Percentiles rank a stretch among this genome's conserved stretches.
These are phyloP conservation scores for Adelosebastes latens DNA, from an alignment of 2,797 vertebrate genomes.

Conservation along the genomic window DNA sequence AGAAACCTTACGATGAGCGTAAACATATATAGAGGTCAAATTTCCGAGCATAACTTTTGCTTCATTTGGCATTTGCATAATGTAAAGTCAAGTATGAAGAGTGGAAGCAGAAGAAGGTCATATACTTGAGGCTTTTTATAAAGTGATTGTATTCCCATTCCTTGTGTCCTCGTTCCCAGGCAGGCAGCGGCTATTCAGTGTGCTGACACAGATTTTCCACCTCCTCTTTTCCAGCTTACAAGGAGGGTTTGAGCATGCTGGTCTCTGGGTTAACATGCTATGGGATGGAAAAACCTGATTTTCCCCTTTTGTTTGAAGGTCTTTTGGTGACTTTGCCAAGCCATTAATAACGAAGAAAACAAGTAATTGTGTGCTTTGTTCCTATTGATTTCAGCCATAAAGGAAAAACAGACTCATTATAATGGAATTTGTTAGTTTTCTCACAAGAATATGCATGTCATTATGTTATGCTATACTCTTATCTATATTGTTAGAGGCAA, in stretches of 20 bases:
- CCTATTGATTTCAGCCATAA: not conserved
- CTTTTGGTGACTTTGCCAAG: conserved; percentile 17
- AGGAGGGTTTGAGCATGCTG: conserved; percentile 30
- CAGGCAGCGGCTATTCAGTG: conserved; percentile 39
- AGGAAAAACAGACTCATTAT: not conserved
- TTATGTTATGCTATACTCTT: not conserved
- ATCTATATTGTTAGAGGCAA: not conserved
- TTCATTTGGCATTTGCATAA: conserved; percentile 36
- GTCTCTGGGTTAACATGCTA: conserved; percentile 31
- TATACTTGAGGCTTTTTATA: conserved; percentile 56
- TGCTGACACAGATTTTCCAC: conserved; percentile 76
- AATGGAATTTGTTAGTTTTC: not conserved
- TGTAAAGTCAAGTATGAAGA: conserved; percentile 27
- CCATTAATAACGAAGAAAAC: conserved; percentile 13
- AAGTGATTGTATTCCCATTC: conserved; percentile 65
- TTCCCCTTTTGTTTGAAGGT: not conserved
- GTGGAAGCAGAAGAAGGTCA: conserved; percentile 39
- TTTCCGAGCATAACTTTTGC: not conserved
- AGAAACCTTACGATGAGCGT: not conserved
- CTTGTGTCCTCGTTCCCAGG: conserved; percentile 67
- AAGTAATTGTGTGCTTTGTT: conserved; percentile 3
- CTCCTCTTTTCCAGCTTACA: conserved; percentile 34
- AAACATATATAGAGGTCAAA: conserved; percentile 19
- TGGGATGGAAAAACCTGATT: conserved; percentile 48
- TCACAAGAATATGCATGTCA: not conserved